Percentiles rank a stretch among this genome's conserved stretches.
Conservation (phyloP, 2,797 vertebrate species). For the Galagoides demidoff region DNA sequence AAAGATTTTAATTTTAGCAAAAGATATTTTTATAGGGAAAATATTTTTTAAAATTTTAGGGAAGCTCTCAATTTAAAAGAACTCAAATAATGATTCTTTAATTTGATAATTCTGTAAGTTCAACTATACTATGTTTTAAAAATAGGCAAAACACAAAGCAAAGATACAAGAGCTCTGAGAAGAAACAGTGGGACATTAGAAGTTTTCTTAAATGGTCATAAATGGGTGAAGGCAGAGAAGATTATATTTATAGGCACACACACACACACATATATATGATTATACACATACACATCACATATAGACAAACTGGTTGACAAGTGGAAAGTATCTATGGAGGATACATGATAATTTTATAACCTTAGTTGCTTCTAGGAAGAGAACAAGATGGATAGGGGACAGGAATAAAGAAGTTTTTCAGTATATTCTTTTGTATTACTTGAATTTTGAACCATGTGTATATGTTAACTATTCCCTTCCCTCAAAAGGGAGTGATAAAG, state of each 20-base stretch:
- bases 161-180: neutral
- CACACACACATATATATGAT: neutral
- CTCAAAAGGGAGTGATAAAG: neutral
- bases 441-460: neutral
- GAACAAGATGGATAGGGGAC: neutral
- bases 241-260: neutral
- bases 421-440: neutral
- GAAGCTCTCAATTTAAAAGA: neutral
- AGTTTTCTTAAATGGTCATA: neutral
- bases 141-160: slow-evolving; percentile 27
- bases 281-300: neutral
- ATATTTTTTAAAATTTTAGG: neutral
- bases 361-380: neutral
- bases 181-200: neutral
- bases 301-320: neutral
- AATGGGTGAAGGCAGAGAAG: neutral
- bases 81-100: neutral
- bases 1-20: neutral
- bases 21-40: slow-evolving; percentile 23
- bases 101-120: neutral
- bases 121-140: neutral
- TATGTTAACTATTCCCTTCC: neutral
- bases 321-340: neutral
- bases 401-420: neutral
- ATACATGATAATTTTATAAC: neutral